These are phyloP conservation scores for Tichodroma muraria DNA, from an alignment of 2,113 vertebrate genomes.

Conservation along the genomic window DNA sequence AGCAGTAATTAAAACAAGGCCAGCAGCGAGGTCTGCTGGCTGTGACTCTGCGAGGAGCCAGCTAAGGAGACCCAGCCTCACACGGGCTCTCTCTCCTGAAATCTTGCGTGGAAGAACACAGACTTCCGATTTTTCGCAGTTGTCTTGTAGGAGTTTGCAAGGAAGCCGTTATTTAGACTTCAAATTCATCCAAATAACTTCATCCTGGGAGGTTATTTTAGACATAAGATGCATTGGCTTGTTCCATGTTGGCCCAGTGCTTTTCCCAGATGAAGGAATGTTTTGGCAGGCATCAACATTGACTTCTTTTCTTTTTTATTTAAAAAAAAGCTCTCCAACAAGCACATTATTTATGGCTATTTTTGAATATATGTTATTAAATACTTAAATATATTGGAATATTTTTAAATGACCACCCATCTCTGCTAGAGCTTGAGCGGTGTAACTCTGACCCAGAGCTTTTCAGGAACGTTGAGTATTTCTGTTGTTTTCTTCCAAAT, in stretches of 20 bases:
- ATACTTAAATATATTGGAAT: not conserved
- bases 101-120: fast-evolving
- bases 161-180: not conserved
- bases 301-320: not conserved
- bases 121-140: not conserved
- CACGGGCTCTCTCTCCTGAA: not conserved
- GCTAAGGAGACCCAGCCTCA: not conserved
- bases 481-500: not conserved
- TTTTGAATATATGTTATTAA: slow-evolving; percentile 8
- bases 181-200: not conserved
- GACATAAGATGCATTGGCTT: not conserved
- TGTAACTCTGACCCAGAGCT: not conserved
- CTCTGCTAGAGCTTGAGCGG: not conserved
- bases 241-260: not conserved
- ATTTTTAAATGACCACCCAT: slow-evolving; percentile 1
- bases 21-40: not conserved
- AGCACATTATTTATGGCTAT: not conserved
- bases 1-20: slow-evolving; percentile 30
- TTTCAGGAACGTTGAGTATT: not conserved
- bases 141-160: not conserved
- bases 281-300: not conserved
- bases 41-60: not conserved
- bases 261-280: slow-evolving; percentile 27
- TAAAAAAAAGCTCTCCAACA: not conserved
- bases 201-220: not conserved